A percentile compares a stretch with the other conserved stretches of the same genome.
Evolutionary conservation across 2,888 invertebrate genomes (phyloP).

Genomic region (Tachina fera): DNA sequence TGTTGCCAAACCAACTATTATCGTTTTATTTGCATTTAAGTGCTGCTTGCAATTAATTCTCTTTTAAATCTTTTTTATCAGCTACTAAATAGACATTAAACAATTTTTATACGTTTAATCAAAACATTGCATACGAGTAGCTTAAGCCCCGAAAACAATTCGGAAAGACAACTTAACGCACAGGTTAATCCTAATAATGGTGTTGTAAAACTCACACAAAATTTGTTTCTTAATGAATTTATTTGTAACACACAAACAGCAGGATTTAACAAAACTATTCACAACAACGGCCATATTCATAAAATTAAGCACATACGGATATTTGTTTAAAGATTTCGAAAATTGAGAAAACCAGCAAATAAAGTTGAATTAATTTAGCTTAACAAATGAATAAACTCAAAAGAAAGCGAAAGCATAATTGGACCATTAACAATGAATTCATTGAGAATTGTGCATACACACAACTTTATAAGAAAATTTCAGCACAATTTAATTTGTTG

Average conservation of each 20-base stretch:
- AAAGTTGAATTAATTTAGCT: constrained; percentile 32
- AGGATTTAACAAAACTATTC: constrained; percentile 31
- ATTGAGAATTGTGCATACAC: too few species aligned
- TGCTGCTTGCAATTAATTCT: constrained; percentile 40
- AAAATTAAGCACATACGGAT: constrained; percentile 27
- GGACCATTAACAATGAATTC: too few species aligned
- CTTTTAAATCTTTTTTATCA: constrained; percentile 71
- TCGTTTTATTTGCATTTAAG: constrained; percentile 31
- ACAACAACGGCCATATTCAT: background rate
- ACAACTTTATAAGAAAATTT: too few species aligned
- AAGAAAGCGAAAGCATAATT: background rate
- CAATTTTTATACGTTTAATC: constrained; percentile 67
- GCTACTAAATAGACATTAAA: constrained; percentile 68
- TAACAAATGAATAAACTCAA: background rate
- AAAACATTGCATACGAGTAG: constrained; percentile 14
- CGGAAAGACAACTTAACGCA: constrained; percentile 34
- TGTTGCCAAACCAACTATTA: background rate
- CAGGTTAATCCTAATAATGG: constrained; percentile 70
- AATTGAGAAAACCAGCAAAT: background rate
- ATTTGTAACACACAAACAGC: constrained; percentile 39
- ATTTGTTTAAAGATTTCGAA: constrained; percentile 33
- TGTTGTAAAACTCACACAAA: constrained; percentile 65
- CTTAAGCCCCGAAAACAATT: background rate
- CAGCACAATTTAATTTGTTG: too few species aligned
- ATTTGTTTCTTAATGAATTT: constrained; percentile 55